Evolutionary conservation across 2,113 vertebrate genomes (phyloP), one percentile per base, ranked within the genome.

Genomic region (Sapayoa aenigma): DNA sequence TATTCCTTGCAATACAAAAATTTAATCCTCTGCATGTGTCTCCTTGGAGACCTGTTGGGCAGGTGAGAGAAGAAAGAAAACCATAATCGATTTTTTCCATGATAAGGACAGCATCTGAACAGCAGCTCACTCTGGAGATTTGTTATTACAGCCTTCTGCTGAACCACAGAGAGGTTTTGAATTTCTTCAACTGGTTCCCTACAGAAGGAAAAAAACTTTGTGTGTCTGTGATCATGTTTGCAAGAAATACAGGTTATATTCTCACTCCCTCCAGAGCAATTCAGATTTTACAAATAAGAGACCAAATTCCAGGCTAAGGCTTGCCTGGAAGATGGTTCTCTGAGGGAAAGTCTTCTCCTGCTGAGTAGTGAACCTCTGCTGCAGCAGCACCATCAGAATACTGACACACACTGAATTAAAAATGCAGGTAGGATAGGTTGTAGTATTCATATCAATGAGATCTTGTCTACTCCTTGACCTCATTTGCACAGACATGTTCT

Each of bases 11-110:
- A 62, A 78, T 21, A 62, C 12, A 68, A 68, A 60, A 30, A 53
- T 69, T 85, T 66, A 18, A 22, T 89, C 42, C 46, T 83, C 62
- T 15, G 6, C 49, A 17, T 63, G 14, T 60, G 17, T 73, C n/a
- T 83, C 22, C 63, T 69, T 86, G 63, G 85, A 88, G 58, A 72
- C 35, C 30, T 55, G 18, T 50, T 63, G 30, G 33, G 35, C 52
- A 75, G n/a, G 19, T 77, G 68, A 28, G 50, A 94, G 21, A 16
- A 30, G 7, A 93, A 22, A 86, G 30, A 90, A 90, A 93, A 85
- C 7, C 31, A 19, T 18, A 8, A 27, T 9, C 35, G 46, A 69
- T 86, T 71, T 89, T 69, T 92, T 16, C 19, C 28, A 8, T 28
- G 41, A 42, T 44, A 77, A 77, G 67, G 27, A 52, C 21, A 86